These are phyloP conservation scores for Rhinophrynus dorsalis DNA, from an alignment of 2,797 vertebrate genomes.

Conservation along the genomic window DNA sequence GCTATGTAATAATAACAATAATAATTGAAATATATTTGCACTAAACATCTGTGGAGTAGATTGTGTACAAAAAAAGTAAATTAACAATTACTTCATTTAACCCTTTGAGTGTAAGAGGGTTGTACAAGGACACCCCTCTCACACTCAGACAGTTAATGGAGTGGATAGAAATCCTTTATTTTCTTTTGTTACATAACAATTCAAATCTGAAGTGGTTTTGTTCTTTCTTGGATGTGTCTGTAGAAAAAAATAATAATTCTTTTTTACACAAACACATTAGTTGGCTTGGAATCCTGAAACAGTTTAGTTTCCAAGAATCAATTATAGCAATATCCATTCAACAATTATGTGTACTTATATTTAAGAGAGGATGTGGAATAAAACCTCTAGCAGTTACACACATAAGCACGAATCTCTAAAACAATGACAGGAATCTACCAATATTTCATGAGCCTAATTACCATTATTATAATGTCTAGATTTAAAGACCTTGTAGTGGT, in stretches of 20 bases:
- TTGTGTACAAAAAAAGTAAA: too few species aligned
- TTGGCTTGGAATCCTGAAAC: background rate
- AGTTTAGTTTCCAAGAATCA: background rate
- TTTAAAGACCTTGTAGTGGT: background rate
- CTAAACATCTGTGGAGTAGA: too few species aligned
- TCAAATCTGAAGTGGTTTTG: background rate
- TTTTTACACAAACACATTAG: background rate
- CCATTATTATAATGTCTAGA: background rate
- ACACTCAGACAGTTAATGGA: too few species aligned
- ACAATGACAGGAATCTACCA: background rate
- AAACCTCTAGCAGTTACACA: background rate
- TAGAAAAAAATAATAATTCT: background rate
- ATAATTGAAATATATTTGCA: too few species aligned
- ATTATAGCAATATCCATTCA: background rate
- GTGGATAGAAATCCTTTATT: background rate
- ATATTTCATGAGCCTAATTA: background rate
- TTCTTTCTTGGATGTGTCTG: background rate
- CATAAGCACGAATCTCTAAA: too few species aligned
- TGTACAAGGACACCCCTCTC: too few species aligned
- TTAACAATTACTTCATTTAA: too few species aligned
- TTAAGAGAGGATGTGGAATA: background rate
- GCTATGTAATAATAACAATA: too few species aligned
- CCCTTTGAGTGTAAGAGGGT: too few species aligned
- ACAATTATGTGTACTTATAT: background rate
- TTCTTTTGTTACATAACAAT: background rate